Evolutionary conservation across 2,113 vertebrate species (phyloP), one percentile per base, ranked within the genome.

Genomic region (Carollia perspicillata): DNA sequence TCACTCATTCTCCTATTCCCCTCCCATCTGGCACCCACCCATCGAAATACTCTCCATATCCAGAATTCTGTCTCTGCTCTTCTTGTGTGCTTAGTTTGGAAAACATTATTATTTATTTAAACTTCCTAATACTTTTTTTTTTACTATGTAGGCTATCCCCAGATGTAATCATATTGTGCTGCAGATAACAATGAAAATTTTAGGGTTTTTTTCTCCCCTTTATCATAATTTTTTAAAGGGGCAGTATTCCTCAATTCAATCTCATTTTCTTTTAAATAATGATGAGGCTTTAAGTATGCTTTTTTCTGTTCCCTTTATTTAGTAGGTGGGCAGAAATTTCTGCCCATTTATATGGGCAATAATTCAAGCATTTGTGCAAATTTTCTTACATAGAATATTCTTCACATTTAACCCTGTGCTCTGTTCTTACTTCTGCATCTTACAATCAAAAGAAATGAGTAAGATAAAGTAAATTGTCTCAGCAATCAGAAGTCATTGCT

Each of bases 351-450:
- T 75, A 5, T 69, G 53, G 14, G 22, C 69, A 94, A 63, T 84
- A 95, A 90, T 71, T 86, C 42, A 88, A 85, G 28, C 58, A 60
- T 86, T 84, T 89, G 37, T 93, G 35, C 2, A 88, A 60, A 89
- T 51, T 72, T 93, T 81, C 79, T 75, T 40, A 49, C 13, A 40
- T 66, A 77, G 40, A 44, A 22, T 42, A 84, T 33, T 55, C 72
- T 90, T 94, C 28, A 83, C 65, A 80, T 89, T 97, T 94, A 89
- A 89, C 65, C 81, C 65, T 93, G 68, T 95, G 79, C 44, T 93
- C 0, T 63, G 55, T 69, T 79, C 69, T 74, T 72, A 33, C 47
- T 58, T 84, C 30, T 26, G 35, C 78, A 44, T 47, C 78, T 95
- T 47, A 84, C 49, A 80, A 53, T 80, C 74, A 95, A 44, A 85